Evolutionary conservation across 2,113 vertebrate genomes (phyloP).

Genomic region (Ranitomeya imitator): DNA sequence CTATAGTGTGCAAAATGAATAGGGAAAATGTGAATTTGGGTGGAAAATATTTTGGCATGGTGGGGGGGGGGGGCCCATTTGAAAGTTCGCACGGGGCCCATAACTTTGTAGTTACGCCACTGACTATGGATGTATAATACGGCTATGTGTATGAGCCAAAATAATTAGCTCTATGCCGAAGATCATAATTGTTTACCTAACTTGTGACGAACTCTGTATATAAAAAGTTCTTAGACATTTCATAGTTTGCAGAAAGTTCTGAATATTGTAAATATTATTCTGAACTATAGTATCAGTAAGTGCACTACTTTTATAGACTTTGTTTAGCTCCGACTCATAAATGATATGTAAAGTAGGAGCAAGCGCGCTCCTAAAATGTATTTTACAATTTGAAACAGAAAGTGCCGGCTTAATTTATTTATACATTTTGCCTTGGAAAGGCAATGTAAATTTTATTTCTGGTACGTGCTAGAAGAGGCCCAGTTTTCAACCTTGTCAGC

Average conservation of each 20-base stretch:
- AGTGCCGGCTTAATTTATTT: constrained; percentile 11
- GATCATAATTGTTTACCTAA: neutral
- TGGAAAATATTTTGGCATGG: too few species aligned
- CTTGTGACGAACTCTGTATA: neutral
- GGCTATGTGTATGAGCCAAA: neutral
- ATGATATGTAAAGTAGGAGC: neutral
- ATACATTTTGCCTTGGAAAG: constrained; percentile 3
- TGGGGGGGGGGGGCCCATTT: too few species aligned
- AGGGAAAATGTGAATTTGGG: too few species aligned
- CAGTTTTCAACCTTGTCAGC: constrained; percentile 20
- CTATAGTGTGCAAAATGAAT: too few species aligned
- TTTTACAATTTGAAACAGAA: constrained; percentile 20
- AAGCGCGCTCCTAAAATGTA: neutral
- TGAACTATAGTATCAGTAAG: neutral
- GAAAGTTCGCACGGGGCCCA: too few species aligned
- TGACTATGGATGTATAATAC: neutral
- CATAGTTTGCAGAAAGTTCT: neutral
- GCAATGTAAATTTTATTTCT: constrained; percentile 11
- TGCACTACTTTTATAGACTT: neutral
- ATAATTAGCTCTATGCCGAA: neutral
- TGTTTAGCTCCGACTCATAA: neutral
- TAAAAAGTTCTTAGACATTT: neutral
- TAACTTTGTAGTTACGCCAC: too few species aligned
- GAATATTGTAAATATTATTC: neutral
- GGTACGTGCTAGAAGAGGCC: constrained; percentile 1